Evolutionary conservation across 2,797 vertebrate species (phyloP), one percentile per base, ranked within the genome.

Genomic region (Potorous gilbertii): DNA sequence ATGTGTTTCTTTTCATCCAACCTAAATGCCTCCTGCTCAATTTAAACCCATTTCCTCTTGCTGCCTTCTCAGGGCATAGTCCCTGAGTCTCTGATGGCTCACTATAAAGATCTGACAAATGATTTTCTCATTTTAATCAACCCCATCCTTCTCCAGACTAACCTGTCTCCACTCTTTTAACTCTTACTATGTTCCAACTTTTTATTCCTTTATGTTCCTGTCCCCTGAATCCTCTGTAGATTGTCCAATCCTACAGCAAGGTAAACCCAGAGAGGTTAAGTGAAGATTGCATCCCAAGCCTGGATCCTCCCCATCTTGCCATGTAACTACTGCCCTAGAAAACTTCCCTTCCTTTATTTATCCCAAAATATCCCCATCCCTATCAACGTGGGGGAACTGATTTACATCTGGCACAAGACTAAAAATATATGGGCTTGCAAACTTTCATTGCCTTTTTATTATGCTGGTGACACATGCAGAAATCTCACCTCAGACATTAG

Each of bases 391-490:
- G 54, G 92, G 87, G 62, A 16, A 94, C 92, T 97, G 95, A 97
- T 96, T 97, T 97, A 94, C 0, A 57, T 90, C 92, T 97, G 55
- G 92, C 93, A 95, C 56, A 57, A 52, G 40, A 54, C 91, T 96
- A 94, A 94, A 98, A 97, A 98, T 93, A 97, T 31, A 97, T 31
- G 93, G 6, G 81, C 62, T 97, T 95, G 97, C 96, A 93, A 97
- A 90, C 59, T 95, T 97, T 96, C 92, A 87, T 95, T 94, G 94
- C 94, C 81, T 97, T 97, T 98, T 97, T 94, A 96, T 98, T 96
- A 97, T 97, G 97, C 97, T 96, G 92, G 95, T 96, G 97, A 98
- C 98, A 98, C 52, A 93, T 97, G 96, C 92, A 98, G 97, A 98
- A 98, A 97, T 96, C 97, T 93, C 95, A 97, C 93, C 93, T 96